phyloP scores from a whole-genome alignment of 2,888 invertebrate genomes.

The Sepioteuthis lessoniana region DNA sequence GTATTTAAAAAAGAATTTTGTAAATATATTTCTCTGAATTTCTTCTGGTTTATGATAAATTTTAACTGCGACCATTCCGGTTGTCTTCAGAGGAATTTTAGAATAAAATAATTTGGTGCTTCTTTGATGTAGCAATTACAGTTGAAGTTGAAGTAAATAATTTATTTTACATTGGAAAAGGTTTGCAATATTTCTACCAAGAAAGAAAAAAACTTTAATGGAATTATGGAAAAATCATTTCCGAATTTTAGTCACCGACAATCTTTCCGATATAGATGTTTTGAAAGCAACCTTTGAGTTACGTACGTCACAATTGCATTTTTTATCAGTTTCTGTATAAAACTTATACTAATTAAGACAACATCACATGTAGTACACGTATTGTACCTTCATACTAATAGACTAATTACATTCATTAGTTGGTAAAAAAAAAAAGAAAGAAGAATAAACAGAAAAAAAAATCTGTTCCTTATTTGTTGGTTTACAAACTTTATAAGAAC shows the following conservation, averaged over 20 bases:
- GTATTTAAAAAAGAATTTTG: neutral
- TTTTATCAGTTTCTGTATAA: too few species aligned
- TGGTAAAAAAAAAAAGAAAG: too few species aligned
- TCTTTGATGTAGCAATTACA: neutral
- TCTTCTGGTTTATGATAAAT: neutral
- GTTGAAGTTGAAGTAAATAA: neutral
- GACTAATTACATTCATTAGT: too few species aligned
- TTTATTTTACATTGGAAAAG: slow-evolving; percentile 17
- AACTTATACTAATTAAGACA: too few species aligned
- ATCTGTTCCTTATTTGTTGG: too few species aligned
- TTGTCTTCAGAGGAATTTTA: neutral
- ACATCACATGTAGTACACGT: too few species aligned
- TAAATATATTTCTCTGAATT: neutral
- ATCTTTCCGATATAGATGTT: neutral
- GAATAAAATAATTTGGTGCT: neutral
- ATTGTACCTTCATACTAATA: too few species aligned
- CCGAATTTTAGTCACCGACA: neutral
- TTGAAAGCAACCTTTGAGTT: neutral
- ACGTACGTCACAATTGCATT: too few species aligned
- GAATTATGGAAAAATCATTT: neutral
- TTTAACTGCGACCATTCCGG: neutral
- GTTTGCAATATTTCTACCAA: neutral
- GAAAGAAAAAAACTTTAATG: neutral
- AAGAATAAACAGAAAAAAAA: too few species aligned
- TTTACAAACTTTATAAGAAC: too few species aligned